Conservation (phyloP, 2,113 vertebrate species). For the Pithys albifrons region DNA sequence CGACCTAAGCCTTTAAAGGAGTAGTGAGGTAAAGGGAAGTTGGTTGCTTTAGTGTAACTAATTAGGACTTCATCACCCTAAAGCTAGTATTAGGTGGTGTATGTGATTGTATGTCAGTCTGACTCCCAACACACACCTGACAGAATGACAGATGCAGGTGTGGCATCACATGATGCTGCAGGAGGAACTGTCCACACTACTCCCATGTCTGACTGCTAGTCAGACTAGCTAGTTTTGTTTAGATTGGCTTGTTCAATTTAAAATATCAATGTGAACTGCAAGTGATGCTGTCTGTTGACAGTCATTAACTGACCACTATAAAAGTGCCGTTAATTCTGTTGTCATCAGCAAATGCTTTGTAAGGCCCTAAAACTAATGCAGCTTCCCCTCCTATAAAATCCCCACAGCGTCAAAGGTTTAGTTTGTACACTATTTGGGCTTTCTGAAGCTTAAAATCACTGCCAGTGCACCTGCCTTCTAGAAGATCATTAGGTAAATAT, state of each 20-base stretch:
- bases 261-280: slow-evolving; percentile 63
- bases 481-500: slow-evolving; percentile 76
- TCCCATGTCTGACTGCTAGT: slow-evolving; percentile 29
- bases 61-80: neutral
- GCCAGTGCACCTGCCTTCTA: slow-evolving; percentile 76
- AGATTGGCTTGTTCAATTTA: slow-evolving; percentile 61
- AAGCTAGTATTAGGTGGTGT: neutral
- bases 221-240: neutral
- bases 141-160: neutral
- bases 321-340: slow-evolving; percentile 63
- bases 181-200: neutral
- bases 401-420: slow-evolving; percentile 53
- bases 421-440: slow-evolving; percentile 58
- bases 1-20: neutral
- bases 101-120: neutral
- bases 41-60: neutral
- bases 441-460: slow-evolving; percentile 64
- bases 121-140: neutral
- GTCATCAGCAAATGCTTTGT: slow-evolving; percentile 69
- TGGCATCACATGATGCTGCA: neutral
- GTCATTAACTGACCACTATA: slow-evolving; percentile 58
- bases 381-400: slow-evolving; percentile 40
- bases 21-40: neutral
- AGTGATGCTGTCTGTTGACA: slow-evolving; percentile 60
- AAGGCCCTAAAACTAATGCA: slow-evolving; percentile 63